Evolutionary conservation across 2,797 vertebrate species (phyloP).

Genomic region (Lepilemur ruficaudatus): DNA sequence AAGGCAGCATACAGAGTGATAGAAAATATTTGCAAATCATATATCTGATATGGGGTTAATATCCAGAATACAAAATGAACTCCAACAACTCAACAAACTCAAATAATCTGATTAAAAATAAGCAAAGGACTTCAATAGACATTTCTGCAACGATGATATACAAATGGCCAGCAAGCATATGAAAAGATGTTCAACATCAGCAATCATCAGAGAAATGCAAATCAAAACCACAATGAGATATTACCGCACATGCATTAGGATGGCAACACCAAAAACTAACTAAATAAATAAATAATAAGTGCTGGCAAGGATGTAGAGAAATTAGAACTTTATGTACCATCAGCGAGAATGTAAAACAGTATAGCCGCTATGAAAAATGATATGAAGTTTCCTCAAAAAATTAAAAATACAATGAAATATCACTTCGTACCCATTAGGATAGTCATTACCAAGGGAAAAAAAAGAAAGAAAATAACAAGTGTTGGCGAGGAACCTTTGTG

Average conservation of each 20-base stretch:
- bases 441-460: not conserved
- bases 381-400: not conserved
- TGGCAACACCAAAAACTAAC: not conserved
- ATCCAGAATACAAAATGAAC: not conserved
- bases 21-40: not conserved
- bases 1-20: not conserved
- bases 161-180: not conserved
- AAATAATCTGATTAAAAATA: not conserved
- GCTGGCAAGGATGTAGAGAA: not conserved
- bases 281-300: not conserved
- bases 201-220: not conserved
- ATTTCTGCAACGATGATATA: not conserved
- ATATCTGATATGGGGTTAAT: not conserved
- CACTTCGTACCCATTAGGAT: not conserved
- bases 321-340: no score
- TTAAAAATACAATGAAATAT: not conserved
- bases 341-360: not conserved
- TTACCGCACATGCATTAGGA: not conserved
- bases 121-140: not conserved
- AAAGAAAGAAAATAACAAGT: not conserved
- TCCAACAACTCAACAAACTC: not conserved
- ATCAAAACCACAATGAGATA: not conserved
- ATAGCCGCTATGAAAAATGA: not conserved
- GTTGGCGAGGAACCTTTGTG: not conserved
- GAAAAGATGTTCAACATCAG: not conserved